These are phyloP conservation scores for Falco berigora DNA, from an alignment of 2,797 vertebrate species.

Conservation along the genomic window DNA sequence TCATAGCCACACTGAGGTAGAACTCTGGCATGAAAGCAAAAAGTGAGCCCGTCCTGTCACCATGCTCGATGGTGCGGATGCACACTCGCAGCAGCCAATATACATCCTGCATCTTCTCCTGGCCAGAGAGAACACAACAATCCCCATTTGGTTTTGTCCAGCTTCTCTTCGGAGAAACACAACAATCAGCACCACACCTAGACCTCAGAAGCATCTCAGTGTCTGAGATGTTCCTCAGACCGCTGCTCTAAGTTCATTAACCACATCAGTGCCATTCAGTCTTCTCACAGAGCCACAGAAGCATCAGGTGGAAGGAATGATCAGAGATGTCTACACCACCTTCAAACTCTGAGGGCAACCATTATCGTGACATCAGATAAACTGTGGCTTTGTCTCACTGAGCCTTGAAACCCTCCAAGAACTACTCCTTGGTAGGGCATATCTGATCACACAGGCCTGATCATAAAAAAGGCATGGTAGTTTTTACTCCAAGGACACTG, in stretches of 20 bases:
- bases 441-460: not conserved
- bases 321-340: not conserved
- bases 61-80: constrained; percentile 88
- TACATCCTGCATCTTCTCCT: constrained; percentile 98
- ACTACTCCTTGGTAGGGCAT: not conserved
- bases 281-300: not conserved
- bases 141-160: not conserved
- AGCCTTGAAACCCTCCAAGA: not conserved
- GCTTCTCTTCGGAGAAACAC: not conserved
- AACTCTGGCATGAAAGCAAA: constrained; percentile 95
- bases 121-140: not conserved
- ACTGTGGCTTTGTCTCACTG: not conserved
- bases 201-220: not conserved
- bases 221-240: not conserved
- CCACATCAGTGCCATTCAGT: not conserved
- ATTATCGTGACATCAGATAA: not conserved
- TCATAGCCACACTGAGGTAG: constrained; percentile 98
- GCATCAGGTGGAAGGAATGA: not conserved
- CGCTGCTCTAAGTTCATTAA: not conserved
- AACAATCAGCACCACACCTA: not conserved
- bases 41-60: constrained; percentile 84
- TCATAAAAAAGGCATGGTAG: not conserved
- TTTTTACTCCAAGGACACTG: not conserved
- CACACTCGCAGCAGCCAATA: constrained; percentile 94
- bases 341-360: not conserved